A percentile compares a stretch with the other conserved stretches of the same genome.
Conservation (phyloP, 1,140 invertebrate genomes). For the Drosophila hydei region DNA sequence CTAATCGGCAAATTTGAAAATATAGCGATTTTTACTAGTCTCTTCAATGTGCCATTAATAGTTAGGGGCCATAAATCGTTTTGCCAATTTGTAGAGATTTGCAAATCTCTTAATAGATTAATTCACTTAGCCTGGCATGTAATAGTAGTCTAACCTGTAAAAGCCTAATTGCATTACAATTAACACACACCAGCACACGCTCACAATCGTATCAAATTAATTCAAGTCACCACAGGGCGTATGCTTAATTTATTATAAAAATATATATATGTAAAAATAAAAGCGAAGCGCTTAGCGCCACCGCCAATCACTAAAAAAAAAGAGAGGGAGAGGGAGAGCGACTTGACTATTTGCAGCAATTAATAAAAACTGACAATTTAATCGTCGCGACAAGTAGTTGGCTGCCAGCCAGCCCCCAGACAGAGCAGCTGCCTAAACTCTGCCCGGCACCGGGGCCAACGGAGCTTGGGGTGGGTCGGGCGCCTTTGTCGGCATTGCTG, state of each 20-base stretch:
- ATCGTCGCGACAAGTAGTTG: conserved; percentile 80
- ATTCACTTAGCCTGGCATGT: conserved; percentile 7
- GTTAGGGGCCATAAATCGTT: conserved; percentile 15
- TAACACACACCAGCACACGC: conserved; percentile 37
- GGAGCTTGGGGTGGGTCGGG: conserved; percentile 5
- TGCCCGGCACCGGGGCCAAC: neutral
- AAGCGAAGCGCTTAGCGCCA: conserved; percentile 69
- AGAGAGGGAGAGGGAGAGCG: conserved; percentile 1
- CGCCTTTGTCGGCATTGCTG: conserved; percentile 71
- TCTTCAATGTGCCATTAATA: neutral
- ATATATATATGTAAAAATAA: neutral
- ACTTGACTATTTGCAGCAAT: conserved; percentile 76
- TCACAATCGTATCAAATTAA: conserved; percentile 69
- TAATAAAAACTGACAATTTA: conserved; percentile 83
- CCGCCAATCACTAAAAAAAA: conserved; percentile 4
- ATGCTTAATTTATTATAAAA: conserved; percentile 66
- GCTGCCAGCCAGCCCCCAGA: conserved; percentile 76
- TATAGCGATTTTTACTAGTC: neutral
- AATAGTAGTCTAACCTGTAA: conserved; percentile 19
- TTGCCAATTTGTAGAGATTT: conserved; percentile 23
- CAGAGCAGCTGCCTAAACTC: conserved; percentile 37
- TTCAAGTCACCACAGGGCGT: conserved; percentile 73
- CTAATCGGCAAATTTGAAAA: neutral
- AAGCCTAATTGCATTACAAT: conserved; percentile 61
- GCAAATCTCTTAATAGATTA: conserved; percentile 21